phyloP scores from a whole-genome alignment of 2,888 invertebrate species.

The Atethmia centrago region DNA sequence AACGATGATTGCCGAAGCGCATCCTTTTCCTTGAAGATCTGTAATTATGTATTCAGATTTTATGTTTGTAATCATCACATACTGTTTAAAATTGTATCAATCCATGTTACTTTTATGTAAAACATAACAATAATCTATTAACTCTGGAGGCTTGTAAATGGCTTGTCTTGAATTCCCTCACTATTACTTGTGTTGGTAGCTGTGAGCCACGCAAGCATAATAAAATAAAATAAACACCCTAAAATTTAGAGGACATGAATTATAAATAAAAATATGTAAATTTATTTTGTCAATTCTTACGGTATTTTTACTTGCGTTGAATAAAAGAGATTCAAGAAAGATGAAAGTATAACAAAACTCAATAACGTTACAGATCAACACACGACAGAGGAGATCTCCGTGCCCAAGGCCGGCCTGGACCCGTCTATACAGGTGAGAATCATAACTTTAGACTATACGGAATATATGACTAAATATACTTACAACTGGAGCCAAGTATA shows the following conservation, averaged over 20 bases:
- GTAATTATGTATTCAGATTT: not conserved
- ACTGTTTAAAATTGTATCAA: not conserved
- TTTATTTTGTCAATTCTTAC: too few relatives aligned
- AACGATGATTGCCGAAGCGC: not conserved
- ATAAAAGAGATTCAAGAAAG: not conserved
- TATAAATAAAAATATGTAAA: too few relatives aligned
- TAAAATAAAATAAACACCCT: too few relatives aligned
- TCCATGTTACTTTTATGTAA: too few relatives aligned
- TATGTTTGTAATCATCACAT: not conserved
- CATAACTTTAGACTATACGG: not conserved
- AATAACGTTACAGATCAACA: slow-evolving; percentile 76
- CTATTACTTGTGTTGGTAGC: too few relatives aligned
- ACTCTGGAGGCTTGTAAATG: too few relatives aligned
- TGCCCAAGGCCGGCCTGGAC: slow-evolving; percentile 75
- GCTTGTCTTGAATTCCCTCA: too few relatives aligned
- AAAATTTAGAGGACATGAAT: not conserved
- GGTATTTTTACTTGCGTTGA: not conserved
- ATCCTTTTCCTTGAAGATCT: not conserved
- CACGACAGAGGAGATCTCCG: slow-evolving; percentile 77
- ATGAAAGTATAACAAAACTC: not conserved
- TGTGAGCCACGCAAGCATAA: too few relatives aligned
- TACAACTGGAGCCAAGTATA: too few relatives aligned
- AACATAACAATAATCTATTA: too few relatives aligned
- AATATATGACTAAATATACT: not conserved
- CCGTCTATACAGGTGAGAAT: slow-evolving; percentile 80